A percentile compares a stretch with the other conserved stretches of the same genome.
phyloP scores from a whole-genome alignment of 1,140 invertebrate genomes.

The Caenorhabditis brenneri region DNA sequence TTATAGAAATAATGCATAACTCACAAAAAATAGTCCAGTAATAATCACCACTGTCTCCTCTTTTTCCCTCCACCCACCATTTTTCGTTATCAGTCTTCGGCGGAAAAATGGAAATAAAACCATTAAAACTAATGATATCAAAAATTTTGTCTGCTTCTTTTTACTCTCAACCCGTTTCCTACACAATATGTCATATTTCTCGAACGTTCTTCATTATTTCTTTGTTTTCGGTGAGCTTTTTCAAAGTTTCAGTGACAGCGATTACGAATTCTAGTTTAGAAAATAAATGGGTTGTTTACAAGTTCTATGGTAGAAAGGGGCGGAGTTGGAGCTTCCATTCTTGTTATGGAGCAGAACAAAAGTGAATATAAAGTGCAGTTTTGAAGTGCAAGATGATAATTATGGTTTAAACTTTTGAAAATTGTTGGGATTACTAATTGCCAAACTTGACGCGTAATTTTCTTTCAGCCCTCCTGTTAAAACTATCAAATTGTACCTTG shows the following conservation, averaged over 20 bases:
- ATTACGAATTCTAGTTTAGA: not conserved
- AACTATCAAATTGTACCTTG: not conserved
- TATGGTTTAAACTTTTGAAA: not conserved
- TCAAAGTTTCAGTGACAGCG: not conserved
- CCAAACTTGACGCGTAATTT: too few relatives aligned
- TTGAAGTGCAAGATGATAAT: too few relatives aligned
- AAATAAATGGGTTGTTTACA: not conserved
- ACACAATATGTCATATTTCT: not conserved
- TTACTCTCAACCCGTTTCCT: not conserved
- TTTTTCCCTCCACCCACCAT: not conserved
- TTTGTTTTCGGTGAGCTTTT: constrained; percentile 3
- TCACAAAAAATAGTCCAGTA: too few relatives aligned
- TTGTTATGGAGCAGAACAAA: too few relatives aligned
- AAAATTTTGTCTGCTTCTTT: constrained; percentile 38
- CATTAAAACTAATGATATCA: not conserved
- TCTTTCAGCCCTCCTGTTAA: not conserved
- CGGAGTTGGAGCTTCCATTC: too few relatives aligned
- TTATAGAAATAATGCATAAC: too few relatives aligned
- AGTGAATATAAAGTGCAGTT: too few relatives aligned
- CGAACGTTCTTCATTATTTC: not conserved
- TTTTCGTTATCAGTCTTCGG: not conserved
- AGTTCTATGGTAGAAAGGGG: not conserved
- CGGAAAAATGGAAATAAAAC: not conserved
- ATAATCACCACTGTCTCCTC: too few relatives aligned
- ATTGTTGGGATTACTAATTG: too few relatives aligned